Evolutionary conservation across 2,888 invertebrate species (phyloP).

Genomic region (Perithous albicinctus): DNA sequence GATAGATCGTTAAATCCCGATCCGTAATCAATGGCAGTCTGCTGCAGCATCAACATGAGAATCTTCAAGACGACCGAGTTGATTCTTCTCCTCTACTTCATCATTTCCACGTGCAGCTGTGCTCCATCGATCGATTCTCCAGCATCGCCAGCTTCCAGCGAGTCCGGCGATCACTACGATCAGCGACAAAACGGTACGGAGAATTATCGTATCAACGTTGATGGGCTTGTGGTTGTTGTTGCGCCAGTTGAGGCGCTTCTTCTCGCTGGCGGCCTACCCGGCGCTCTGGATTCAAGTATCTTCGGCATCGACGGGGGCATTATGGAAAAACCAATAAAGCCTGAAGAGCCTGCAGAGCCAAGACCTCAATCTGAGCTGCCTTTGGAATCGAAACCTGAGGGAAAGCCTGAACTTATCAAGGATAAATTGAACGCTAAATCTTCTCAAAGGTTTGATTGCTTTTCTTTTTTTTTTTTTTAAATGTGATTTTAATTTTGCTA

Average conservation of each 20-base stretch:
- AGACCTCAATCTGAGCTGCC: constrained; percentile 12
- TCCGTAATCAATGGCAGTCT: constrained; percentile 52
- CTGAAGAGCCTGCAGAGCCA: constrained; percentile 20
- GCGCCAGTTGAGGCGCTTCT: constrained; percentile 88
- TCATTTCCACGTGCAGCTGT: constrained; percentile 47
- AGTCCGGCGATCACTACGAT: constrained; percentile 86
- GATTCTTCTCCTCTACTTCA: constrained; percentile 40
- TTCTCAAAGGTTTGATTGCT: constrained; percentile 62
- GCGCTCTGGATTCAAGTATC: constrained; percentile 46
- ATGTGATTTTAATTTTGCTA: constrained; percentile 2
- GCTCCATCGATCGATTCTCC: constrained; percentile 35
- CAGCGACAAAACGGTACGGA: constrained; percentile 92
- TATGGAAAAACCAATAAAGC: constrained; percentile 45
- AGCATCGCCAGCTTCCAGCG: background rate
- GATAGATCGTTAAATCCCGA: background rate
- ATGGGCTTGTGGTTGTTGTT: constrained; percentile 89
- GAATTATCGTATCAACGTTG: constrained; percentile 90
- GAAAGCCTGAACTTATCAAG: constrained; percentile 11
- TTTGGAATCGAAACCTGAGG: constrained; percentile 23
- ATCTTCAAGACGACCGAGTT: constrained; percentile 75
- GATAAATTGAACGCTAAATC: constrained; percentile 63
- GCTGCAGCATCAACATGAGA: constrained; percentile 77
- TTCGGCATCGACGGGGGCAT: constrained; percentile 31
- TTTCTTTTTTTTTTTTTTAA: constrained; percentile 1
- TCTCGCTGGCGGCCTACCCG: constrained; percentile 85